A percentile compares a stretch with the other conserved stretches of the same genome.
These are phyloP conservation scores for Leptothorax acervorum DNA, from an alignment of 2,888 invertebrate species.

Conservation along the genomic window DNA sequence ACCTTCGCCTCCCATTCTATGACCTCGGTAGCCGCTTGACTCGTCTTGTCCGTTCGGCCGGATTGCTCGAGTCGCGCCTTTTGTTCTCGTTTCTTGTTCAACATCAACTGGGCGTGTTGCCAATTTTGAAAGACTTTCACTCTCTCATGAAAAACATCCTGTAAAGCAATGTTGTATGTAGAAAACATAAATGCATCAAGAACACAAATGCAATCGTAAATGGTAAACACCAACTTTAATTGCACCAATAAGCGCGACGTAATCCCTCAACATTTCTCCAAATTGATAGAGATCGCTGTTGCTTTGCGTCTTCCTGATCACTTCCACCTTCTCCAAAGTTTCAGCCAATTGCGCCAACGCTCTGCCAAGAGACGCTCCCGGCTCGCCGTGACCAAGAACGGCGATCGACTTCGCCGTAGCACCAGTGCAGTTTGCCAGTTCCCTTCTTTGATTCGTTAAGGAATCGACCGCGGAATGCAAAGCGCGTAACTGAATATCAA, in stretches of 20 bases:
- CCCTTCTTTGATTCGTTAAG: conserved; percentile 94
- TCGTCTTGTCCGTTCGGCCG: conserved; percentile 95
- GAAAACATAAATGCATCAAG: background rate
- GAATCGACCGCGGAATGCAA: conserved; percentile 95
- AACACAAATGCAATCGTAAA: conserved; percentile 86
- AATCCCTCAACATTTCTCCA: conserved; percentile 98
- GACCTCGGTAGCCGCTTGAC: conserved; percentile 95
- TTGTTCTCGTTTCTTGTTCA: conserved; percentile 97
- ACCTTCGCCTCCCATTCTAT: conserved; percentile 99
- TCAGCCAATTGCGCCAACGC: conserved; percentile 96
- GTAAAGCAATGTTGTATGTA: conserved; percentile 65
- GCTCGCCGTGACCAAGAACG: conserved; percentile 96
- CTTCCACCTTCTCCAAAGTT: conserved; percentile 90
- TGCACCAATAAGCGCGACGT: conserved; percentile 95
- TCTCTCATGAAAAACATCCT: conserved; percentile 91
- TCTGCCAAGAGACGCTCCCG: conserved; percentile 95
- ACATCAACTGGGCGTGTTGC: conserved; percentile 98
- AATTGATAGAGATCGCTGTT: conserved; percentile 97
- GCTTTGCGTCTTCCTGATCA: conserved; percentile 95
- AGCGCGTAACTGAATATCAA: conserved; percentile 95
- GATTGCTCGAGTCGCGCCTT: conserved; percentile 97
- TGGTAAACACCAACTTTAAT: conserved; percentile 89
- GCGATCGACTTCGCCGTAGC: conserved; percentile 95
- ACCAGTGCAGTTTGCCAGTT: conserved; percentile 92
- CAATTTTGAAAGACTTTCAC: conserved; percentile 97